These are phyloP conservation scores for Dendrocincla tyrannina DNA, from an alignment of 2,797 vertebrate species.

Conservation along the genomic window DNA sequence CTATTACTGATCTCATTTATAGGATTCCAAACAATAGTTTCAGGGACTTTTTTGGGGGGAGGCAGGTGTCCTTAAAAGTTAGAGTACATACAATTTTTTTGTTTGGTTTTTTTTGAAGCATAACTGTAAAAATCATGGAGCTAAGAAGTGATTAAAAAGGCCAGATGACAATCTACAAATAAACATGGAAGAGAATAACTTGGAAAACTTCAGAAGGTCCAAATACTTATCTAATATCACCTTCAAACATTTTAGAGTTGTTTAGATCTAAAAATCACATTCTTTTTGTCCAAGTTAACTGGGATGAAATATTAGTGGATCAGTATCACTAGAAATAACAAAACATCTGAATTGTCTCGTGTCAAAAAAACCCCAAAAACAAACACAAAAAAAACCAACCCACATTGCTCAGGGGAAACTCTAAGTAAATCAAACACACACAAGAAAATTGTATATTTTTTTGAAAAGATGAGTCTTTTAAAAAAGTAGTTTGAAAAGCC, in stretches of 20 bases:
- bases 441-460: background rate
- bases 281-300: background rate
- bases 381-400: no score
- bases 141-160: background rate
- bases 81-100: background rate
- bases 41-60: accelerated
- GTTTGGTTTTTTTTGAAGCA: background rate
- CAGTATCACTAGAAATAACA: background rate
- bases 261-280: background rate
- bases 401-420: background rate
- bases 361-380: background rate
- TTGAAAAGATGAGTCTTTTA: background rate
- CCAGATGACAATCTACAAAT: background rate
- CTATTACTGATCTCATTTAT: background rate
- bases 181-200: background rate
- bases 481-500: background rate
- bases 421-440: background rate
- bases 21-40: background rate
- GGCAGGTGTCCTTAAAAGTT: accelerated
- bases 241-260: background rate
- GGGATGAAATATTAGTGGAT: background rate
- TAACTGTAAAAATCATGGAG: background rate
- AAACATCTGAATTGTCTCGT: background rate
- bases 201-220: background rate
- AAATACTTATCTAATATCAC: background rate